Evolutionary conservation across 2,113 vertebrate species (phyloP).

Genomic region (Irena cyanogastra): DNA sequence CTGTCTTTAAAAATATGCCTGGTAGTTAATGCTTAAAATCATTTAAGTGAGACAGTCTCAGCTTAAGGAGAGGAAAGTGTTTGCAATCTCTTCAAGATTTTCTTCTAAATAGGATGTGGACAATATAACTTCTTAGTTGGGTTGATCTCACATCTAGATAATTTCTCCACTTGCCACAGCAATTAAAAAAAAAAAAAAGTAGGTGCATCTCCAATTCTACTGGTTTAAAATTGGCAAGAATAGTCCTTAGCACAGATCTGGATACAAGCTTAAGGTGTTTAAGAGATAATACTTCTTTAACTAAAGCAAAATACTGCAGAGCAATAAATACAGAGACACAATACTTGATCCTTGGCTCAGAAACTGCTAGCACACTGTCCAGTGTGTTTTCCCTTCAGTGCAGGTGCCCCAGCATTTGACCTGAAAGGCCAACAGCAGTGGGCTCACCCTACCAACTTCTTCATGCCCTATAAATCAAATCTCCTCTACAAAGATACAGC

Average conservation of each 20-base stretch:
- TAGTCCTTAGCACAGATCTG: background rate
- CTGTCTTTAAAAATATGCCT: background rate
- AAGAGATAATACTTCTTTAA: background rate
- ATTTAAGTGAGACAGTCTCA: background rate
- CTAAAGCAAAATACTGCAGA: background rate
- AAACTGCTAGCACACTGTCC: background rate
- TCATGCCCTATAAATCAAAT: background rate
- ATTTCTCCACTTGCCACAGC: background rate
- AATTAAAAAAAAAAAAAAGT: background rate
- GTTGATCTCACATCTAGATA: background rate
- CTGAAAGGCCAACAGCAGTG: background rate
- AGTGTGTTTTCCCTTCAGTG: background rate
- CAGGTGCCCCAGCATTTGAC: background rate
- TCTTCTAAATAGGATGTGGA: background rate
- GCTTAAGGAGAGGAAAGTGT: background rate
- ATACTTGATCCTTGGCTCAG: background rate
- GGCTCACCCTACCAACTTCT: background rate
- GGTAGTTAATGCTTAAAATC: background rate
- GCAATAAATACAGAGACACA: background rate
- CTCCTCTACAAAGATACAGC: background rate
- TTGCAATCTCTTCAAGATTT: background rate
- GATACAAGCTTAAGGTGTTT: background rate
- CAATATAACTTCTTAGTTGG: background rate
- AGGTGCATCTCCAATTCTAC: background rate
- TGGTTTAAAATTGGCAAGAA: background rate